Evolutionary conservation across 2,888 invertebrate genomes (phyloP).

Genomic region (Synergus gifuensis): DNA sequence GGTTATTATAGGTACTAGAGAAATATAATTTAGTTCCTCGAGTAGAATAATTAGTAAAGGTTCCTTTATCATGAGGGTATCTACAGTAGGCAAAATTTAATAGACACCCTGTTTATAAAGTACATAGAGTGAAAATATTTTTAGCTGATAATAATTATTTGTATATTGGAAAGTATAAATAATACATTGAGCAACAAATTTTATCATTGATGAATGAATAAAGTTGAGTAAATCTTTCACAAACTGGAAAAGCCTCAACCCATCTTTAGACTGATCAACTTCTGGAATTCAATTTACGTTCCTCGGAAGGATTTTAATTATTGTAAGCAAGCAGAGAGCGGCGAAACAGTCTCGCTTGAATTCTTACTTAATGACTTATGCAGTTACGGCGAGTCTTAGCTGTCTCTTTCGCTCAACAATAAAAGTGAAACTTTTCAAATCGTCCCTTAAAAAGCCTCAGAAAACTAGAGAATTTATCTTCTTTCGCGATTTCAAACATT

Average conservation of each 20-base stretch:
- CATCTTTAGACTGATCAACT: background rate
- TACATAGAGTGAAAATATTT: no score
- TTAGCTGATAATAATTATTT: no score
- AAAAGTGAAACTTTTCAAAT: background rate
- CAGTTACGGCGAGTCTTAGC: background rate
- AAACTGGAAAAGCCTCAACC: background rate
- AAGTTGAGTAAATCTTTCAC: background rate
- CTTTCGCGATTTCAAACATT: conserved; percentile 1
- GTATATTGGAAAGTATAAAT: no score
- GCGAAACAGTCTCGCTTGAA: background rate
- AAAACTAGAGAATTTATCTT: background rate
- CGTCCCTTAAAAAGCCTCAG: background rate
- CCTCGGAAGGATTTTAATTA: background rate
- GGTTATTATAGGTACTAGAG: background rate
- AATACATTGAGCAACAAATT: no score
- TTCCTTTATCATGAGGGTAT: background rate
- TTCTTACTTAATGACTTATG: conserved; percentile 6
- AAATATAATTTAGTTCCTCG: background rate
- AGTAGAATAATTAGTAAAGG: background rate
- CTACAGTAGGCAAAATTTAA: no score
- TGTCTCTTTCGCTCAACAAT: background rate
- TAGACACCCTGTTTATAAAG: no score
- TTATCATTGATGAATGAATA: no score
- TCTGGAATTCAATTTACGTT: background rate
- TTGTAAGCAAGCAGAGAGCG: background rate